A percentile compares a stretch with the other conserved stretches of the same genome.
Conservation (phyloP, 2,797 vertebrate genomes). For the Eospalax fontanierii region DNA sequence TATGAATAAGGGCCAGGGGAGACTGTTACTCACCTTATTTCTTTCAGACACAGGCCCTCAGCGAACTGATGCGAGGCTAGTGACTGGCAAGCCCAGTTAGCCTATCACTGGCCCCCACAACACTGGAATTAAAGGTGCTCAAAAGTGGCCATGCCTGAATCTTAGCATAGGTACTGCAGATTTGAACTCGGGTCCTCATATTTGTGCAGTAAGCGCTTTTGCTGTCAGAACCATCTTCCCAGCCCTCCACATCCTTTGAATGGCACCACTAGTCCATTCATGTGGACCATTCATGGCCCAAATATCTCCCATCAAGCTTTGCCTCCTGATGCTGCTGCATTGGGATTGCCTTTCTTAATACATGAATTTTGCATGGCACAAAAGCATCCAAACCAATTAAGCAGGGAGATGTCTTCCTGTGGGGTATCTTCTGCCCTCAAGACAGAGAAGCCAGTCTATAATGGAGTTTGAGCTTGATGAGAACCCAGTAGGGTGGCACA, state of each 20-base stretch:
- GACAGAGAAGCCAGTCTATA: background rate
- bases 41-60: background rate
- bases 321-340: background rate
- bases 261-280: background rate
- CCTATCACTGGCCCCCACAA: background rate
- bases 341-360: background rate
- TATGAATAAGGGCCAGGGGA: background rate
- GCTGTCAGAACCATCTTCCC: too few species aligned
- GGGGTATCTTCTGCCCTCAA: background rate
- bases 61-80: background rate
- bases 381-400: background rate
- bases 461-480: background rate
- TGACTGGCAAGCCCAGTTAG: background rate
- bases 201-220: too few species aligned
- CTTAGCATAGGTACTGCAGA: too few species aligned
- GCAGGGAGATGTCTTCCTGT: background rate
- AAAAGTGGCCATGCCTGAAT: background rate
- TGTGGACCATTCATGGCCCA: background rate
- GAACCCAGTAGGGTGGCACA: background rate
- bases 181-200: too few species aligned
- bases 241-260: too few species aligned
- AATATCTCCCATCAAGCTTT: background rate
- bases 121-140: background rate
- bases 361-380: background rate
- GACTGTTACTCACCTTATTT: background rate